phyloP scores from a whole-genome alignment of 2,888 invertebrate species.

The Caenorhabditis sulstoni region DNA sequence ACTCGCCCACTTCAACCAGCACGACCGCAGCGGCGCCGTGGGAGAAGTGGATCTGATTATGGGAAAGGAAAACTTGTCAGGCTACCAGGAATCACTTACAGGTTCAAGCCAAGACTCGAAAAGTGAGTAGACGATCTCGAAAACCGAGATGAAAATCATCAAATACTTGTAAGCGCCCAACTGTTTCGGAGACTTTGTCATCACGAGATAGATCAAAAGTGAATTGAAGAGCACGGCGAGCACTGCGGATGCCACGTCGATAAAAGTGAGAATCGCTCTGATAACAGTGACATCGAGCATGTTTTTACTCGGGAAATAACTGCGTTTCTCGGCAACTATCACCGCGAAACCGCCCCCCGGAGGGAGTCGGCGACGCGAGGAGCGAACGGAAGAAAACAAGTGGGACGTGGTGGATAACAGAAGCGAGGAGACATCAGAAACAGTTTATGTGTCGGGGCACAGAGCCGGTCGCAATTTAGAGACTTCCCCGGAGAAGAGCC shows the following conservation, averaged over 20 bases:
- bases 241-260: too few species aligned
- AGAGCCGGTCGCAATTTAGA: not conserved
- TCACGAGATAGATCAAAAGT: not conserved
- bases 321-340: too few species aligned
- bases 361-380: too few species aligned
- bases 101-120: not conserved
- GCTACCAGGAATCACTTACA: too few species aligned
- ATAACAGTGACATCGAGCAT: too few species aligned
- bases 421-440: too few species aligned
- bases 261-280: too few species aligned
- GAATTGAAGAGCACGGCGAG: not conserved
- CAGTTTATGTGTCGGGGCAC: not conserved
- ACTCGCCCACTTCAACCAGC: not conserved
- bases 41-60: not conserved
- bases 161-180: not conserved
- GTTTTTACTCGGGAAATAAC: too few species aligned
- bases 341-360: too few species aligned
- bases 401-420: too few species aligned
- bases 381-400: too few species aligned
- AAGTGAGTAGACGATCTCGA: conserved; percentile 1
- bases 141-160: not conserved
- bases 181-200: not conserved
- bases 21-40: not conserved
- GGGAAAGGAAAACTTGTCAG: not conserved
- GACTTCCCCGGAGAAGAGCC: not conserved